Evolutionary conservation across 1,140 invertebrate species (phyloP).

Genomic region (Pseudomyrmex dendroicus): DNA sequence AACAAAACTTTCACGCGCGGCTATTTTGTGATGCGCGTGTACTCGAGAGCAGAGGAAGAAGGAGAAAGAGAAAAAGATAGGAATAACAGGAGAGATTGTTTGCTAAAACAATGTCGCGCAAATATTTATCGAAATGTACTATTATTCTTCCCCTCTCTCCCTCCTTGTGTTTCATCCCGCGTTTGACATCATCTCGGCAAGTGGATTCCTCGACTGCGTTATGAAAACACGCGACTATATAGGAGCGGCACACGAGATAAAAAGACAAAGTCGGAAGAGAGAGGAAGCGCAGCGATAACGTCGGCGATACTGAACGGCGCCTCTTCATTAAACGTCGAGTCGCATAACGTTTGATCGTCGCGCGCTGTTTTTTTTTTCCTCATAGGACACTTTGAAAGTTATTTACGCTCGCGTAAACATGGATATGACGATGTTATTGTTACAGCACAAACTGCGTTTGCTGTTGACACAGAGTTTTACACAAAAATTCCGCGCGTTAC

Average conservation of each 20-base stretch:
- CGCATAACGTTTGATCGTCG: constrained; percentile 14
- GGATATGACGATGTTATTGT: constrained; percentile 41
- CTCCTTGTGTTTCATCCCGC: neutral
- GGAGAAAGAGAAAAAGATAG: constrained; percentile 1
- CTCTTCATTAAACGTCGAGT: constrained; percentile 23
- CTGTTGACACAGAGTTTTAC: neutral
- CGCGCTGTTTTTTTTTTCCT: constrained; percentile 3
- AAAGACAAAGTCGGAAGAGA: neutral
- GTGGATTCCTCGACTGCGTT: constrained; percentile 33
- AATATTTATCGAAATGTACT: constrained; percentile 62
- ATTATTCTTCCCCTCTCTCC: constrained; percentile 22
- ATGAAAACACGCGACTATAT: constrained; percentile 10
- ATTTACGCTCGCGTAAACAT: constrained; percentile 17
- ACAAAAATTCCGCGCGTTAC: neutral
- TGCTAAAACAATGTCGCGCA: constrained; percentile 33
- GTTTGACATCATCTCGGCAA: constrained; percentile 33
- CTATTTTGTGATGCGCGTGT: constrained; percentile 14
- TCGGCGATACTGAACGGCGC: neutral
- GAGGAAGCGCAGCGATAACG: neutral
- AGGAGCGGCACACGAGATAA: neutral
- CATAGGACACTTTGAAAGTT: neutral
- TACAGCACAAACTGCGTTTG: constrained; percentile 10
- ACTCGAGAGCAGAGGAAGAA: neutral
- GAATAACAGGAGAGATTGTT: neutral
- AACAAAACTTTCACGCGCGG: constrained; percentile 64